Evolutionary conservation across 1,140 invertebrate genomes (phyloP), one percentile per base, ranked within the genome.

Genomic region (Apis florea): DNA sequence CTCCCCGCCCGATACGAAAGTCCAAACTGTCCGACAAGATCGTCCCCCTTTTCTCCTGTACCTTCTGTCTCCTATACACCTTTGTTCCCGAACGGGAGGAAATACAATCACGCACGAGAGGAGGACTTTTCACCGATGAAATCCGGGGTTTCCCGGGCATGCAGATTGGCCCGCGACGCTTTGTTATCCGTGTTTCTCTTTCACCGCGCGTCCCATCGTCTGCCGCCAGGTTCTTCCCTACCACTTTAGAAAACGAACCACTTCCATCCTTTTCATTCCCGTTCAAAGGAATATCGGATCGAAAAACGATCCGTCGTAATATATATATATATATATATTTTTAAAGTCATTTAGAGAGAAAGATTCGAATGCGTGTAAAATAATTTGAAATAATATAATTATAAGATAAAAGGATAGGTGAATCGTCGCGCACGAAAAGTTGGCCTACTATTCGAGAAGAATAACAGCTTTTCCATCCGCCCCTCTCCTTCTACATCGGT

Each of bases 401-500:
- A n/a, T n/a, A n/a, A n/a, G 70, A 84, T 72, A 77, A 77, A 54
- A 76, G n/a, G 49, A 40, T 73, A n/a, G 74, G 85, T 85, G 70
- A 74, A 86, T 85, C 71, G 73, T 77, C 64, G 69, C 72, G 73
- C 26, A 11, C 15, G 79, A 56, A 84, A 85, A 77, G 26, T 75
- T 77, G 40, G 24, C 54, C 73, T 66, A 82, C 85, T 85, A 82
- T 85, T 61, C 74, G 53, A 56, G 71, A 83, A 86, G 79, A 83
- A 76, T 85, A 83, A 86, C 83, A 71, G n/a, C 24, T 15, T 17
- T 47, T 59, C 82, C 24, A 19, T 82, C 56, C 31, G 31, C 53
- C 11, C 15, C n/a, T 17, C n/a, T 66, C 54, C 59, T 59, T 19
- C 49, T 4, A 31, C 40, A 6, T 26, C 74, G 1, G 15, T 19